Conservation (phyloP, 2,113 vertebrate species). For the Tretioscincus oriximinensis region DNA sequence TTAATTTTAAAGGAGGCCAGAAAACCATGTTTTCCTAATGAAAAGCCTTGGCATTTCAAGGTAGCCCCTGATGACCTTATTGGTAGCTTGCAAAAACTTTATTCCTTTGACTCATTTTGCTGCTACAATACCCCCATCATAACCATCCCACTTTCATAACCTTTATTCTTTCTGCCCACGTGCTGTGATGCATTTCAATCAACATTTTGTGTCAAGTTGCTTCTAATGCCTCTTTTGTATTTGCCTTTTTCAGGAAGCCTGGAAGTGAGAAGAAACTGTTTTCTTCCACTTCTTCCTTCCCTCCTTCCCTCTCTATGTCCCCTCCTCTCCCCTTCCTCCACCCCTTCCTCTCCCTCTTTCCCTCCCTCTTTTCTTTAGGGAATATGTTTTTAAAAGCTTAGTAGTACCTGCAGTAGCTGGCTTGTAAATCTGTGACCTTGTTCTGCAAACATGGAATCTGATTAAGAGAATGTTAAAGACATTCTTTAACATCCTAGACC, state of each 20-base stretch:
- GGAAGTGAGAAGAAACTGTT: constrained; percentile 35
- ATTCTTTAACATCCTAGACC: too few relatives aligned
- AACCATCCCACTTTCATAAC: neutral
- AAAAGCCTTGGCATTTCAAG: neutral
- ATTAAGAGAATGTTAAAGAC: neutral
- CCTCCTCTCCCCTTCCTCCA: too few relatives aligned
- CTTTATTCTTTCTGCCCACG: neutral
- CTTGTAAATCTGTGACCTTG: neutral
- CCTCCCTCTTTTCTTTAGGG: too few relatives aligned
- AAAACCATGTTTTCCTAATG: neutral
- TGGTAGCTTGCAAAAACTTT: neutral
- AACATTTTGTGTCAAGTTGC: neutral
- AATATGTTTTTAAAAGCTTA: neutral
- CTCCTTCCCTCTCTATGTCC: too few relatives aligned
- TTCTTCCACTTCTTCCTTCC: neutral
- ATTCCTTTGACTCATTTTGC: neutral
- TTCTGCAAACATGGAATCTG: neutral
- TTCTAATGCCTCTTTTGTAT: constrained; percentile 1
- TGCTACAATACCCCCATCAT: rapidly evolving
- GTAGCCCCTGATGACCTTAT: neutral
- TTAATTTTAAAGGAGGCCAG: constrained; percentile 12
- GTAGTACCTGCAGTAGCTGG: neutral
- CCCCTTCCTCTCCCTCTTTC: too few relatives aligned
- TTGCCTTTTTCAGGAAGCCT: constrained; percentile 31
- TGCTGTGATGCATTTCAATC: constrained; percentile 19